Evolutionary conservation across 2,113 vertebrate species (phyloP), one percentile per base, ranked within the genome.

Genomic region (Meleagris gallopavo): DNA sequence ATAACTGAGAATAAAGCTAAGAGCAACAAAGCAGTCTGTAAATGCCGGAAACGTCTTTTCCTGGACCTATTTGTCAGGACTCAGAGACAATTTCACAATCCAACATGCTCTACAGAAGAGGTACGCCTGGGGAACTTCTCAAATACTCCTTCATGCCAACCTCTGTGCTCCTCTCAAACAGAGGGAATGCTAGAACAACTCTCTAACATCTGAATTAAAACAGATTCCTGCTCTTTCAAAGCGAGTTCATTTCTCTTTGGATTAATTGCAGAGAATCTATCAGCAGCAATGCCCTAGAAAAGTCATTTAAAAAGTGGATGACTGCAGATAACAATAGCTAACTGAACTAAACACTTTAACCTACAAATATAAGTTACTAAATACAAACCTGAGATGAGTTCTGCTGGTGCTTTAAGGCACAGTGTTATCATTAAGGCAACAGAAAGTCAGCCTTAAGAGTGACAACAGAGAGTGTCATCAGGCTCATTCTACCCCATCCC

Each of bases 71-170:
- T 43, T 50, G 24, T 2, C 13, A 45, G n/a, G 11, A 29, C 71
- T 75, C 64, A 65, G 67, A 77, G n/a, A 54, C 24, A 89, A 89
- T 58, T 0, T 1, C 0, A 0, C 25, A 77, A 43, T 73, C 70
- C 73, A 91, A 48, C 8, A 29, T 1, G 2, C 34, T 21, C 60
- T 21, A 65, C 34, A 72, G 29, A 76, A 71, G 36, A 52, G 46
- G 34, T 71, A 13, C 1, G 17, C 25, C 46, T 1, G 36, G 3
- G 3, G 52, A 94, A 84, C 30, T 34, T 25, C 1, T 5, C 41
- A 93, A 93, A 75, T 50, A 67, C 2, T 74, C 38, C 29, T 64
- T 50, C 21, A 14, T 16, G 21, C 45, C 74, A 82, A 27, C 41
- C 1, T 0, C 46, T 69, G 32, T 20, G 17, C 15, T 67, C 38